Percentiles rank a stretch among this genome's conserved stretches.
phyloP scores from a whole-genome alignment of 2,797 vertebrate species.

The Ficedula albicollis region DNA sequence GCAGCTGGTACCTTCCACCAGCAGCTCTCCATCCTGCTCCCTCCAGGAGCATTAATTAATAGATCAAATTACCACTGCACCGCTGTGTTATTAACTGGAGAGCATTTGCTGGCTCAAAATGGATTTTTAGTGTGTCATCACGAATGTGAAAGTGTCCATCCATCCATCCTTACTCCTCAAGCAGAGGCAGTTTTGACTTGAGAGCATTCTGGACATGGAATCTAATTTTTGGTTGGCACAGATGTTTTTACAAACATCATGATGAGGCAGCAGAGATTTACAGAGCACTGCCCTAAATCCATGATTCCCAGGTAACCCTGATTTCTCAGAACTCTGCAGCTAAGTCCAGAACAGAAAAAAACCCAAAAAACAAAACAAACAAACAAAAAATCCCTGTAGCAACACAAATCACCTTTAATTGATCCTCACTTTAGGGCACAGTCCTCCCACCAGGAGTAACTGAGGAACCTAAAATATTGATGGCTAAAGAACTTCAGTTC shows the following conservation, averaged over 20 bases:
- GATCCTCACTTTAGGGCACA: background rate
- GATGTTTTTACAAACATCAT: rapidly evolving
- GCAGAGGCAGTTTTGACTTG: background rate
- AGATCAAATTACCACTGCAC: background rate
- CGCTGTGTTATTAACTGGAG: rapidly evolving
- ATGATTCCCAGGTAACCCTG: background rate
- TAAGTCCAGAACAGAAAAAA: background rate
- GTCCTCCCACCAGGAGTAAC: background rate
- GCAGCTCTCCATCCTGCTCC: background rate
- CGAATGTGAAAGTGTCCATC: background rate
- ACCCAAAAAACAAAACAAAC: too few relatives aligned
- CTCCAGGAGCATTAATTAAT: background rate
- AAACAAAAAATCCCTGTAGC: rapidly evolving
- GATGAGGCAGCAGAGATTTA: background rate
- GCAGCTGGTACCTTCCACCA: background rate
- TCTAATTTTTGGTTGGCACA: background rate
- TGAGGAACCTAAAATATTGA: background rate
- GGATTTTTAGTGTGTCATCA: background rate
- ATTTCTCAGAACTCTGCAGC: background rate
- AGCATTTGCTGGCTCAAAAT: background rate
- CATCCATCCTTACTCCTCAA: background rate
- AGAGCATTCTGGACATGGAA: background rate
- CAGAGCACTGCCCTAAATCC: background rate
- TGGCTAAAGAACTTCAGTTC: background rate
- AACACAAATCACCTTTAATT: background rate